Conservation (phyloP, 2,113 vertebrate genomes). For the Macquaria australasica region DNA sequence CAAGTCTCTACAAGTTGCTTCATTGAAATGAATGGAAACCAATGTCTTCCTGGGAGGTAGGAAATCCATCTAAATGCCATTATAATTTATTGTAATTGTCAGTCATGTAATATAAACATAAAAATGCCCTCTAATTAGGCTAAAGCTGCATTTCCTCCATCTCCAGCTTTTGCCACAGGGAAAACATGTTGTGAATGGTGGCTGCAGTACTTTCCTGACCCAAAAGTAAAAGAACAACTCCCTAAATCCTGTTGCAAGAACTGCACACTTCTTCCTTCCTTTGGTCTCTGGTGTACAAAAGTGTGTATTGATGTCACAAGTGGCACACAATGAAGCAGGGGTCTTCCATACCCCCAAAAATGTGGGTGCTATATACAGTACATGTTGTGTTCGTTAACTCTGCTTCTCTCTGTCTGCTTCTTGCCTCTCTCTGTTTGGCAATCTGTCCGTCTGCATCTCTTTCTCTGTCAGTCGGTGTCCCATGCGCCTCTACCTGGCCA, state of each 20-base stretch:
- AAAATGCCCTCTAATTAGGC: constrained; percentile 50
- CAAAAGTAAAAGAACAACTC: constrained; percentile 3
- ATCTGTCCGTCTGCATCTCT: background rate
- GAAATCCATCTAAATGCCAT: constrained; percentile 15
- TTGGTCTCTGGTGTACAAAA: background rate
- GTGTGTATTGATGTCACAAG: background rate
- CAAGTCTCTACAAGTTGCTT: background rate
- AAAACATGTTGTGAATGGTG: constrained; percentile 4
- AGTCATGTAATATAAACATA: constrained; percentile 48
- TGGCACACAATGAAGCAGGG: background rate
- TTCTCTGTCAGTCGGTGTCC: constrained; percentile 3
- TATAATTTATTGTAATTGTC: constrained; percentile 28
- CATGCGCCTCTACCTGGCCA: constrained; percentile 26
- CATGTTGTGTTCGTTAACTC: constrained; percentile 4
- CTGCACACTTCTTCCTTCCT: background rate
- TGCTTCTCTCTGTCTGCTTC: background rate
- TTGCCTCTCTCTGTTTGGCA: background rate
- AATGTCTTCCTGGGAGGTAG: background rate
- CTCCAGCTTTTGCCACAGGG: background rate
- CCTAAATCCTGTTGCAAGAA: background rate
- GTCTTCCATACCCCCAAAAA: too few relatives aligned
- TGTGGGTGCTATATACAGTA: too few relatives aligned
- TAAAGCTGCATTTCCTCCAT: constrained; percentile 39
- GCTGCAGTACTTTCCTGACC: constrained; percentile 1
- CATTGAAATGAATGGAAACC: background rate